These are phyloP conservation scores for Eira barbara DNA, from an alignment of 2,113 vertebrate genomes.

Conservation along the genomic window DNA sequence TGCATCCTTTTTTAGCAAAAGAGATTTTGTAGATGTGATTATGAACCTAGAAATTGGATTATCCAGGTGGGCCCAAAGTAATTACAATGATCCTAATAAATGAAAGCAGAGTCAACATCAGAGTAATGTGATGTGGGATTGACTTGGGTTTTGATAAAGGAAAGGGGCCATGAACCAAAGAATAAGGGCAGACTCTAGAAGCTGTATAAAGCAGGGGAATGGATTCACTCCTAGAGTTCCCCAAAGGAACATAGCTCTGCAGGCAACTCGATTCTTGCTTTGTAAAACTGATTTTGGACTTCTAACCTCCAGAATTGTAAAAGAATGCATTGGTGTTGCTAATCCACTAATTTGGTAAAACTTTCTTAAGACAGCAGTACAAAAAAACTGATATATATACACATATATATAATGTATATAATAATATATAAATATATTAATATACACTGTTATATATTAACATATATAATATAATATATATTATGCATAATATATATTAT, in stretches of 20 bases:
- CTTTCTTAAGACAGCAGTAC: not conserved
- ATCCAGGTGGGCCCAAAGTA: not conserved
- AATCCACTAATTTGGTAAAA: not conserved
- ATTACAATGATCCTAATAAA: not conserved
- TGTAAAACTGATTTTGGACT: not conserved
- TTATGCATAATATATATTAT: too few species aligned
- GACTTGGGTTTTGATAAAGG: not conserved
- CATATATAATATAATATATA: too few species aligned
- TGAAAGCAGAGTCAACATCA: not conserved
- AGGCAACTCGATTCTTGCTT: not conserved
- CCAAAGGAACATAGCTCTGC: not conserved
- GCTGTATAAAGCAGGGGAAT: not conserved
- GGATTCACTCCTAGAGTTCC: not conserved
- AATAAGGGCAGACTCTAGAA: not conserved
- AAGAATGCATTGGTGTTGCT: not conserved
- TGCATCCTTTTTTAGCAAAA: not conserved
- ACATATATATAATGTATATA: not conserved
- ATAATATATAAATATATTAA: too few species aligned
- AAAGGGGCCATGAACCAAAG: not conserved
- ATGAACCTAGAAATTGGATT: not conserved
- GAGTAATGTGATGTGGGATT: not conserved
- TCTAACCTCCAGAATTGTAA: not conserved
- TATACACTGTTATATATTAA: too few species aligned
- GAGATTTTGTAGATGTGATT: not conserved
- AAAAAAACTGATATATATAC: not conserved